Base-by-base conservation (phyloP, 2,888 invertebrate species). In the Leptinotarsa haldemani region DNA sequence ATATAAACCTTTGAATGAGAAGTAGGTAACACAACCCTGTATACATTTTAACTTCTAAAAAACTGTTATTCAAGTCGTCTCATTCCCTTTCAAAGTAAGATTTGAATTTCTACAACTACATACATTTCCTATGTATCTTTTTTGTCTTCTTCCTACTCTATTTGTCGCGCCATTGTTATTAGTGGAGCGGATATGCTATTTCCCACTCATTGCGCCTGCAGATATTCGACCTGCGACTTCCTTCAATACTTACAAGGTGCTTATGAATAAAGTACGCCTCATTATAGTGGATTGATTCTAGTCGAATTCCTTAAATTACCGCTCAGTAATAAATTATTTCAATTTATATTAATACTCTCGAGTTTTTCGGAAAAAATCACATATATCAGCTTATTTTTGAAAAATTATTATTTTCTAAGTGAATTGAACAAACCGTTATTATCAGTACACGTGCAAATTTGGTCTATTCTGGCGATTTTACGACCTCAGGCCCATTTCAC, bases 181-280 rank as follows among this genome's bases (percentile, higher is more conserved):
- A 56, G 56, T 70, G 25, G 30, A 71, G 58, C 74, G 70, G 70
- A 74, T 70, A 74, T 74, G 71, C 68, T 52, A 48, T 74, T 65
- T 68, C 71, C 71, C 71, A 70, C 71, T 70, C 65, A 56, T 22
- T 53, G 69, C 68, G 68, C 67, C 70, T 58, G 69, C 65, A 68
- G 64, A 65, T 67, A 71, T 71, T 71, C 47, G 65, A 73, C 56
- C 73, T 73, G 58, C 67, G 69, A 73, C 73, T 65, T 61, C 61
- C 61, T 61, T 30, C 40, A 61, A 61, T 18, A n/a, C 30, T 30
- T 16, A 61, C 61, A 61, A 61, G n/a, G 25, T 30, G 25, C 61
- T 30, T 61, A 7, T 1, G 22, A 22, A 20, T 20, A 56, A 56
- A 22, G 56, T 22, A 22, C 56, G 13, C 18, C 52, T 52, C 52